Evolutionary conservation across 2,888 invertebrate genomes (phyloP), one percentile per base, ranked within the genome.

Genomic region (Agapostemon virescens): DNA sequence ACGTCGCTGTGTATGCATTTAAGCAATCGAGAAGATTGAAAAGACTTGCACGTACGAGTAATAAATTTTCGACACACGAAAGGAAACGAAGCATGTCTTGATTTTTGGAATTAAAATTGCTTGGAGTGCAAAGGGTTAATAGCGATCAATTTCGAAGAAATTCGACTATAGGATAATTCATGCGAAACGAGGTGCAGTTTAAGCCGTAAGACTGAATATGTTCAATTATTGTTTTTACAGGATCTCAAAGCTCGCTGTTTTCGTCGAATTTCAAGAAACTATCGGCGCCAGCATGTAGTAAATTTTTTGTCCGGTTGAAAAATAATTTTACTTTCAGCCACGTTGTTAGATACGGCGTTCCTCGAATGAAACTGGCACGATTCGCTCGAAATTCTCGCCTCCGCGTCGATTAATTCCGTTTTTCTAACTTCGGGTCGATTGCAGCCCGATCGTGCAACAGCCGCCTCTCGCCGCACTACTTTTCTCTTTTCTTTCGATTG

Each of bases 371-470:
- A 45, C 42, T 63, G 61, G 63, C 45, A 45, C 63, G 45, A 36
- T 17, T 45, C 45, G 45, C 38, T 58, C 38, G 26, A 64, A 64
- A 63, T 36, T 45, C 72, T 38, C 67, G n/a, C 55, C 17, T 45
- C 63, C 71, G 17, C n/a, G 33, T 17, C 63, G 63, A 71, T 71
- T 71, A 71, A 63, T 68, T 42, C 40, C 36, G 61, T 69, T 69
- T 74, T 68, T 74, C 45, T 45, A 40, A 13, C 42, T 69, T 23
- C 36, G 42, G 26, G 38, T n/a, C 69, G 68, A 69, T 69, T 45
- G n/a, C 69, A 26, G 72, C 23, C 72, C 11, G 71, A 11, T 72
- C 36, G 68, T 74, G 58, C 58, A 68, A 58, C 67, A 42, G 70
- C 63, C 69, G 55, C 49, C 52, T 49, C 63, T 40, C 52, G 52